Conservation (phyloP, 2,888 invertebrate genomes). For the Anodontia alba region DNA sequence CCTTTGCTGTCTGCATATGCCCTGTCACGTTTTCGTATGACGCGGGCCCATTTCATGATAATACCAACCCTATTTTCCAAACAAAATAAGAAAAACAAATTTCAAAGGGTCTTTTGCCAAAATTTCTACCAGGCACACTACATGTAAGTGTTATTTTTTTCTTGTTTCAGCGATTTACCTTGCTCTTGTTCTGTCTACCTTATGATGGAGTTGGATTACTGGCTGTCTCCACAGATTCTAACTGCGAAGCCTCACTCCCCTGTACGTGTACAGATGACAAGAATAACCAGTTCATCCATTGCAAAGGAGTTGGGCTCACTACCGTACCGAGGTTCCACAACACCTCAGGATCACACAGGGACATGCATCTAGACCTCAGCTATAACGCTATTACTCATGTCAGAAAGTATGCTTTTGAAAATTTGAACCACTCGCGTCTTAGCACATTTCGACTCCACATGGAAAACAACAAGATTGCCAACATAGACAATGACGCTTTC, state of each 20-base stretch:
- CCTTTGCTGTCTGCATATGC: too few relatives aligned
- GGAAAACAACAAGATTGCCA: background rate
- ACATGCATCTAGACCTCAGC: background rate
- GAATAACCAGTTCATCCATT: background rate
- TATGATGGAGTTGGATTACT: too few relatives aligned
- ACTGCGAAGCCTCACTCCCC: background rate
- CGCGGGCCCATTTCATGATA: too few relatives aligned
- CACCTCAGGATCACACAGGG: background rate
- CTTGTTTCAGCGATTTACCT: too few relatives aligned
- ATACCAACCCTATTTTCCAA: too few relatives aligned
- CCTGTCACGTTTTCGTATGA: too few relatives aligned
- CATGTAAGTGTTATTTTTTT: too few relatives aligned
- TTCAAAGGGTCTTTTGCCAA: too few relatives aligned
- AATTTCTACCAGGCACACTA: too few relatives aligned
- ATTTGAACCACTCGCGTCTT: background rate
- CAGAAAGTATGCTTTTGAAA: background rate
- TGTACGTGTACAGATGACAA: background rate
- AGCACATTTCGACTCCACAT: background rate
- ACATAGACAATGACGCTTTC: background rate
- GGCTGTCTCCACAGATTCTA: background rate
- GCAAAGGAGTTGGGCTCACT: background rate
- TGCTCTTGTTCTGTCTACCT: too few relatives aligned
- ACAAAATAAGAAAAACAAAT: too few relatives aligned
- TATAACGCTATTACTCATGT: background rate
- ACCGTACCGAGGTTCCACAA: background rate